These are phyloP conservation scores for Neosilurus mollespiculum DNA, from an alignment of 2,797 vertebrate genomes.

Conservation along the genomic window DNA sequence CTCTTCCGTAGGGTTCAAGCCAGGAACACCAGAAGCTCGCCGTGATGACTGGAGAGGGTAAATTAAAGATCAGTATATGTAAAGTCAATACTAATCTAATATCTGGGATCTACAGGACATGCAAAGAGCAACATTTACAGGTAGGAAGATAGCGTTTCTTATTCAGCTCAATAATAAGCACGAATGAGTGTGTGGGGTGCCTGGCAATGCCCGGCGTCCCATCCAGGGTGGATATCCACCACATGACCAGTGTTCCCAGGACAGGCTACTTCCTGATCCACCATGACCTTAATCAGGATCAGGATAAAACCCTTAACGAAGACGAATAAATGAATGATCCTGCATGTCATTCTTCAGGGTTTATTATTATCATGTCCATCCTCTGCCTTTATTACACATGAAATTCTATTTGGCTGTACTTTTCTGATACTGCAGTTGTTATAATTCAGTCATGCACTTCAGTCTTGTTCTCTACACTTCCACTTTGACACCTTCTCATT, in stretches of 20 bases:
- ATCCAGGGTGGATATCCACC: neutral
- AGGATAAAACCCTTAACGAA: neutral
- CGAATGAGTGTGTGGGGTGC: too few species aligned
- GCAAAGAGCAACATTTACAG: neutral
- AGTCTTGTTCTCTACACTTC: neutral
- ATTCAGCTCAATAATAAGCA: too few species aligned
- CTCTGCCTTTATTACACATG: neutral
- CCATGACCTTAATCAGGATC: neutral
- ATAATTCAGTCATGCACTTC: neutral
- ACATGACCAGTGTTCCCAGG: neutral
- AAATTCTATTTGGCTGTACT: neutral
- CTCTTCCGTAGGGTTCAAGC: constrained; percentile 89
- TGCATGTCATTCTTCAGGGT: neutral
- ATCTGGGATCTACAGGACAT: neutral
- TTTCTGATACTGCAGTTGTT: neutral
- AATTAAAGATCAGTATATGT: neutral
- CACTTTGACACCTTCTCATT: neutral
- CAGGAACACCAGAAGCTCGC: constrained; percentile 90
- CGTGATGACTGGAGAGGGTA: constrained; percentile 82
- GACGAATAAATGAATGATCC: neutral
- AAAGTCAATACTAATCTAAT: neutral
- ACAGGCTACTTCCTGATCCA: neutral
- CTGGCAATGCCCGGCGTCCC: too few species aligned
- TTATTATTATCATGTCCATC: neutral
- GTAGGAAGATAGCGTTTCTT: neutral